Evolutionary conservation across 2,113 vertebrate species (phyloP).

Genomic region (Steatornis caripensis): DNA sequence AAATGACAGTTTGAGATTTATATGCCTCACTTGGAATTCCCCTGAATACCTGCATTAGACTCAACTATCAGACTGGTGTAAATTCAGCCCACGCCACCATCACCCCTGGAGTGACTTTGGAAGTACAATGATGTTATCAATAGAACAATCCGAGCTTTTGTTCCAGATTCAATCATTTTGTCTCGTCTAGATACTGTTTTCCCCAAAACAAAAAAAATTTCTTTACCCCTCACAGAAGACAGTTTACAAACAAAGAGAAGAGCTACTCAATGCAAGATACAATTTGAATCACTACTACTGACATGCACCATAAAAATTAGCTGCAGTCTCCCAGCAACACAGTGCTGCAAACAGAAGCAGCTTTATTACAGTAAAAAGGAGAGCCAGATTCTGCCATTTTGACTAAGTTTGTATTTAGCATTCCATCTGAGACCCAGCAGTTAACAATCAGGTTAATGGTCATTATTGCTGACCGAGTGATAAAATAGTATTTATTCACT

Average conservation of each 20-base stretch:
- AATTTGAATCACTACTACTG: conserved; percentile 12
- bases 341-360: neutral
- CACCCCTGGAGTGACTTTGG: neutral
- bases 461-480: neutral
- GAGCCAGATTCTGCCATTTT: conserved; percentile 30
- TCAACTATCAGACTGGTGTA: neutral
- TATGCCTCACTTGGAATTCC: neutral
- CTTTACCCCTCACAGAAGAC: neutral
- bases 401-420: neutral
- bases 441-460: neutral
- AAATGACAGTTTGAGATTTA: neutral
- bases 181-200: neutral
- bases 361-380: neutral
- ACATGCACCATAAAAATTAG: conserved; percentile 40
- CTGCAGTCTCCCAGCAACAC: conserved; percentile 50
- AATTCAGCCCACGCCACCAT: neutral
- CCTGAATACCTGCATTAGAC: neutral
- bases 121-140: neutral
- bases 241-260: conserved; percentile 24
- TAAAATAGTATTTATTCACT: neutral
- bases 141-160: neutral
- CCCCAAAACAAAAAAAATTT: neutral
- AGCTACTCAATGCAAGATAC: neutral
- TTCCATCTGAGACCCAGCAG: neutral
- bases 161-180: neutral